These are phyloP conservation scores for Micrasema longulum DNA, from an alignment of 1,140 invertebrate genomes.

Conservation along the genomic window DNA sequence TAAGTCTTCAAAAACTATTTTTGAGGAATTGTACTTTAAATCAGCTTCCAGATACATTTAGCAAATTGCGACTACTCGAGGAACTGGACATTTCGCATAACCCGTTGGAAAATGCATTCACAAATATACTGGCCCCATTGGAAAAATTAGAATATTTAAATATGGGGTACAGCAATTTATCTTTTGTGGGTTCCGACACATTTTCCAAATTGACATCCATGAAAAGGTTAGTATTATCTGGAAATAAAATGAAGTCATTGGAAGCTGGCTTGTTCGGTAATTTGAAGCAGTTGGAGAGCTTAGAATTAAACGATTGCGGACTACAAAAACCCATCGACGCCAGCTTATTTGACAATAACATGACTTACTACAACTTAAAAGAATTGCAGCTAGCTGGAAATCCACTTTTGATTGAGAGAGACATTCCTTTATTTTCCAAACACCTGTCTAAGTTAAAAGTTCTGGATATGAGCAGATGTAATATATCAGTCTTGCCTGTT, in stretches of 20 bases:
- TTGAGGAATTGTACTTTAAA: constrained; percentile 75
- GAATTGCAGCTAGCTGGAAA: constrained; percentile 79
- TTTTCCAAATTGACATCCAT: constrained; percentile 79
- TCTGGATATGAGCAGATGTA: constrained; percentile 76
- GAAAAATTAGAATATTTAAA: constrained; percentile 76
- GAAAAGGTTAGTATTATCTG: constrained; percentile 75
- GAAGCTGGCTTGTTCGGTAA: constrained; percentile 78
- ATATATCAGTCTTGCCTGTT: constrained; percentile 71
- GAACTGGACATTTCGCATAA: constrained; percentile 79
- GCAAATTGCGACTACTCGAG: constrained; percentile 73
- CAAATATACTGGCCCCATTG: constrained; percentile 74
- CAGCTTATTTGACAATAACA: constrained; percentile 75
- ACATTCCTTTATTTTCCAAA: constrained; percentile 71
- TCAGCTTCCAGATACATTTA: constrained; percentile 74
- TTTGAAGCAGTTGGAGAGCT: constrained; percentile 73
- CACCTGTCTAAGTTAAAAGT: constrained; percentile 74
- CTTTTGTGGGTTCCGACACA: constrained; percentile 73
- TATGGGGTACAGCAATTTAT: constrained; percentile 80
- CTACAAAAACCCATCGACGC: constrained; percentile 72
- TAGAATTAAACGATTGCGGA: constrained; percentile 78
- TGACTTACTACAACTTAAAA: constrained; percentile 73
- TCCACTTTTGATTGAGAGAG: constrained; percentile 71
- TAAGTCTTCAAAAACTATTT: constrained; percentile 74
- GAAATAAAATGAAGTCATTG: constrained; percentile 75
- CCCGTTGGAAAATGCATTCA: constrained; percentile 77